Percentiles rank a stretch among this genome's conserved stretches.
Evolutionary conservation across 2,888 invertebrate species (phyloP).

Genomic region (Cataglyphis cursor): DNA sequence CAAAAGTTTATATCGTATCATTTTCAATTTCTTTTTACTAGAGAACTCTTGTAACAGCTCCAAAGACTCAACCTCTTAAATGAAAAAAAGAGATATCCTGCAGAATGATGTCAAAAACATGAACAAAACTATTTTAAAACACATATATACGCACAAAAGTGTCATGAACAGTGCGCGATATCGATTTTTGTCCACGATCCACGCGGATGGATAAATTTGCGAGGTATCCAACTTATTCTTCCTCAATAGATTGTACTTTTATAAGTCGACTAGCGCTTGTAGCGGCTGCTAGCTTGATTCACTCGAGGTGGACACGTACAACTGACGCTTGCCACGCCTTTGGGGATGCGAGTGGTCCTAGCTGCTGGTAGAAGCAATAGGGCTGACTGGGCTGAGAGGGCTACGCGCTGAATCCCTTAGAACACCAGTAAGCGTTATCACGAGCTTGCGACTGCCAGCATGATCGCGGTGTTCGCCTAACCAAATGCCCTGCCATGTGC

Average conservation of each 20-base stretch:
- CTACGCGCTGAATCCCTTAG: constrained; percentile 95
- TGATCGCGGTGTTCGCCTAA: constrained; percentile 99
- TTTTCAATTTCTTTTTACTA: not conserved
- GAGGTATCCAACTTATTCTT: constrained; percentile 77
- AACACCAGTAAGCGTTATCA: constrained; percentile 96
- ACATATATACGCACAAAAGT: constrained; percentile 41
- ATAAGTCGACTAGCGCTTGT: constrained; percentile 81
- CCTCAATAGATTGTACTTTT: constrained; percentile 79
- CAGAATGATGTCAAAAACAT: constrained; percentile 20
- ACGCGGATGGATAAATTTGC: constrained; percentile 37
- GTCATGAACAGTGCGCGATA: constrained; percentile 39
- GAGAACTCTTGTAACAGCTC: constrained; percentile 17
- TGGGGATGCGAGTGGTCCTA: constrained; percentile 91
- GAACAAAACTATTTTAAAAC: constrained; percentile 33
- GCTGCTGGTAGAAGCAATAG: constrained; percentile 96
- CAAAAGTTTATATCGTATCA: not conserved
- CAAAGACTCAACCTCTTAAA: not conserved
- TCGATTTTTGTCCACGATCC: constrained; percentile 30
- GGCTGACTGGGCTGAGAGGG: constrained; percentile 94
- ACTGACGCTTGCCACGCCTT: constrained; percentile 85
- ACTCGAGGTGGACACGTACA: constrained; percentile 85
- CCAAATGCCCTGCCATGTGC: constrained; percentile 99
- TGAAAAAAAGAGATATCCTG: not conserved
- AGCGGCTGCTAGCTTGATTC: constrained; percentile 86
- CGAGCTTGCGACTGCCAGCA: constrained; percentile 96